Conservation (phyloP, 2,888 invertebrate species). For the Acanthopleura granulata region DNA sequence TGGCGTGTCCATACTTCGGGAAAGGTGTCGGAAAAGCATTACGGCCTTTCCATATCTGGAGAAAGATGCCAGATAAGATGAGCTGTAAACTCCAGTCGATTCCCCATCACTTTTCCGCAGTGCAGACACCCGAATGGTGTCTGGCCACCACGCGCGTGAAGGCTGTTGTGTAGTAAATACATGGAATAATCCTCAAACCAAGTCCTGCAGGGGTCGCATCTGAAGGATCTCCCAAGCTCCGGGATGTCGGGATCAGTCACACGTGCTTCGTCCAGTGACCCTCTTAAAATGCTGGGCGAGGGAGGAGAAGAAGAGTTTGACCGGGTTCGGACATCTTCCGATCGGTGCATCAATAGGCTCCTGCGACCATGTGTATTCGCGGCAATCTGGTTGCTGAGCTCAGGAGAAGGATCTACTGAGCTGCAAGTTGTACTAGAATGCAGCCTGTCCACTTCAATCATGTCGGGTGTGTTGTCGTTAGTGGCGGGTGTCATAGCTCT, state of each 20-base stretch:
- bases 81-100: slow-evolving; percentile 55
- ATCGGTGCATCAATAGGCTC: too few relatives aligned
- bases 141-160: slow-evolving; percentile 47
- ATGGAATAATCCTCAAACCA: slow-evolving; percentile 49
- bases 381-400: neutral
- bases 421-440: neutral
- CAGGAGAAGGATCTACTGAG: neutral
- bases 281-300: neutral
- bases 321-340: too few relatives aligned
- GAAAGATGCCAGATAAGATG: slow-evolving; percentile 58
- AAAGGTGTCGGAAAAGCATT: too few relatives aligned
- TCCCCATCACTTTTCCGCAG: slow-evolving; percentile 54
- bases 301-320: neutral
- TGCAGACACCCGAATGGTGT: slow-evolving; percentile 57
- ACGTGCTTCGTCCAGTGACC: neutral
- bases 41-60: slow-evolving; percentile 41
- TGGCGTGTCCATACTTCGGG: too few relatives aligned
- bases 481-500: too few relatives aligned
- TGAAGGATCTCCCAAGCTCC: neutral
- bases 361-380: too few relatives aligned
- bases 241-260: neutral
- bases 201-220: slow-evolving; percentile 47
- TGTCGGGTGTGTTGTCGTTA: too few relatives aligned
- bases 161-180: slow-evolving; percentile 51
- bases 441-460: neutral